Percentiles rank a stretch among this genome's conserved stretches.
phyloP scores from a whole-genome alignment of 2,888 invertebrate genomes.

The Alloplasta piceator region DNA sequence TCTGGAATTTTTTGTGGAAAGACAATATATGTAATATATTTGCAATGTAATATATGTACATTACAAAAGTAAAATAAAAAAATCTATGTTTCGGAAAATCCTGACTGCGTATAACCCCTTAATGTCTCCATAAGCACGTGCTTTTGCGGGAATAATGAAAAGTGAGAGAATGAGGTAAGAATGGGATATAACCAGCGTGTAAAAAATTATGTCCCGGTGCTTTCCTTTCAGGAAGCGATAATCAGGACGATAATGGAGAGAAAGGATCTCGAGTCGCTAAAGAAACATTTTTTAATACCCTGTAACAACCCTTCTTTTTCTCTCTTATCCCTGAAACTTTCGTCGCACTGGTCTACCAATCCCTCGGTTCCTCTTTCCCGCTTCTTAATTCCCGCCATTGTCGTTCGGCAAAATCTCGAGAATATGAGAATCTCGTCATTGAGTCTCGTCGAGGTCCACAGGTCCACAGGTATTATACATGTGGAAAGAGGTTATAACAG shows the following conservation, averaged over 20 bases:
- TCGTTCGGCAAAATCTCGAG: slow-evolving; percentile 38
- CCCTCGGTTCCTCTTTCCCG: slow-evolving; percentile 7
- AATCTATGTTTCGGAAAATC: too few relatives aligned
- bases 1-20: too few relatives aligned
- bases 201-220: slow-evolving; percentile 26
- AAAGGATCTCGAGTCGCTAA: slow-evolving; percentile 7
- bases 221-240: slow-evolving; percentile 30
- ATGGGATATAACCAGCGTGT: slow-evolving; percentile 8
- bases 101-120: too few relatives aligned
- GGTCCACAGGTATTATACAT: slow-evolving; percentile 30
- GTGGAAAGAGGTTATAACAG: slow-evolving; percentile 4
- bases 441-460: slow-evolving; percentile 13
- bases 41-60: too few relatives aligned
- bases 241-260: slow-evolving; percentile 41
- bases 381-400: neutral
- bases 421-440: slow-evolving; percentile 35
- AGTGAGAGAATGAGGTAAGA: slow-evolving; percentile 7
- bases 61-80: too few relatives aligned
- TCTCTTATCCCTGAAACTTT: neutral
- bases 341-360: slow-evolving; percentile 27
- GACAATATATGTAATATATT: too few relatives aligned
- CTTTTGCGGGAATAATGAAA: slow-evolving; percentile 6
- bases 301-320: neutral
- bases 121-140: too few relatives aligned
- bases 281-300: slow-evolving; percentile 32